These are phyloP conservation scores for Temnothorax nylanderi DNA, from an alignment of 1,140 invertebrate genomes.

Conservation along the genomic window DNA sequence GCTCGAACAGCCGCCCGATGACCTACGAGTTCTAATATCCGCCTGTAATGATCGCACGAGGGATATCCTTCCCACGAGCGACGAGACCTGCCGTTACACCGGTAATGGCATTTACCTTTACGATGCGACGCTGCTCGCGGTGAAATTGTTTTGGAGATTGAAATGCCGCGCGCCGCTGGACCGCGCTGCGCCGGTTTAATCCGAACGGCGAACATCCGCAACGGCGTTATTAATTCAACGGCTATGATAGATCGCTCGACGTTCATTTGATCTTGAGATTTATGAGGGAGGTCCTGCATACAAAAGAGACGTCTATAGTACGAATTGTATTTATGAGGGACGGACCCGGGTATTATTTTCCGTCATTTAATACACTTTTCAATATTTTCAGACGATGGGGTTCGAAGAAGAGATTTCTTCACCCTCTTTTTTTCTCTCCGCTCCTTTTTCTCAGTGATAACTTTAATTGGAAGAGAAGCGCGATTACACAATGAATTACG, in stretches of 20 bases:
- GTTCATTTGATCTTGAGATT: conserved; percentile 46
- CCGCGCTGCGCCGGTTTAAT: conserved; percentile 36
- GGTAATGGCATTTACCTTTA: conserved; percentile 44
- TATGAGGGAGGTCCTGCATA: background rate
- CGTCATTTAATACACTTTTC: background rate
- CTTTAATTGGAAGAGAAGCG: background rate
- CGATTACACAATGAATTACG: background rate
- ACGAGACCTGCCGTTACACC: conserved; percentile 19
- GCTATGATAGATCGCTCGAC: conserved; percentile 37
- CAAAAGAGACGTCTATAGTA: background rate
- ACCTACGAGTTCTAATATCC: conserved; percentile 59
- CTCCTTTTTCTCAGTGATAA: background rate
- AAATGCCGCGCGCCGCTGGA: conserved; percentile 23
- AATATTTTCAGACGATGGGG: background rate
- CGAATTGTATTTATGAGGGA: background rate
- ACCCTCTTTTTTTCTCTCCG: background rate
- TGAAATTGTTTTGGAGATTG: conserved; percentile 51
- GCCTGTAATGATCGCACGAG: conserved; percentile 53
- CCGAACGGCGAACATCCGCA: conserved; percentile 9
- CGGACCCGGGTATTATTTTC: background rate
- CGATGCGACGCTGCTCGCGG: conserved; percentile 21
- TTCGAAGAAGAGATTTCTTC: background rate
- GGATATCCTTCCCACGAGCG: conserved; percentile 20
- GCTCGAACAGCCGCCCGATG: background rate
- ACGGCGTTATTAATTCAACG: conserved; percentile 47